Conservation (phyloP, 2,113 vertebrate genomes). For the Thunnus maccoyii region DNA sequence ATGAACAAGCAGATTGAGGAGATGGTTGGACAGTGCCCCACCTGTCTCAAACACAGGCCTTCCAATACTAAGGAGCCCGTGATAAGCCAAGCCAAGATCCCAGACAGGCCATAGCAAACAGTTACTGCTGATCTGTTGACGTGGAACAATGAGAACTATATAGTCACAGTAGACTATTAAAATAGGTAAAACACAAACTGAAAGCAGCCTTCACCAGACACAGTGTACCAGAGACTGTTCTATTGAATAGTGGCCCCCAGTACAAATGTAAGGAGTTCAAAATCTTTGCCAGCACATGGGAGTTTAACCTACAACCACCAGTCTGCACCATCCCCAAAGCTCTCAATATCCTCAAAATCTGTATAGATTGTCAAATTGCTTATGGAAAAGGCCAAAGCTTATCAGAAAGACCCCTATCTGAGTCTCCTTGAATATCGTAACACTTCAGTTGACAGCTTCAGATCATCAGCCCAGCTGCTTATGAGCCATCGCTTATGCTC, state of each 20-base stretch:
- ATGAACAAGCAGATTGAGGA: slow-evolving; percentile 30
- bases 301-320: slow-evolving; percentile 34
- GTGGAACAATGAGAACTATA: slow-evolving; percentile 4
- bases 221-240: too few relatives aligned
- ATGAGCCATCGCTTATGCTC: slow-evolving; percentile 16
- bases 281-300: slow-evolving; percentile 22
- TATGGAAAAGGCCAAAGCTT: slow-evolving; percentile 31
- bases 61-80: slow-evolving; percentile 24
- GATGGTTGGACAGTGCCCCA: not conserved
- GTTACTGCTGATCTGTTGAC: not conserved
- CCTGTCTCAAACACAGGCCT: not conserved
- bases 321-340: slow-evolving; percentile 27
- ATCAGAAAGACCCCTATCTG: slow-evolving; percentile 14
- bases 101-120: not conserved
- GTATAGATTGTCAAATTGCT: slow-evolving; percentile 20
- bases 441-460: slow-evolving; percentile 31
- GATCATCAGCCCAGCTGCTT: slow-evolving; percentile 31
- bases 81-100: slow-evolving; percentile 7
- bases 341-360: not conserved
- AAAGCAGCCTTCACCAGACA: too few relatives aligned
- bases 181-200: slow-evolving; percentile 3
- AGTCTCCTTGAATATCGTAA: slow-evolving; percentile 33
- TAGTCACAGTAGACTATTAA: slow-evolving; percentile 4
- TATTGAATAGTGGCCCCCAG: not conserved
- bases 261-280: slow-evolving; percentile 31